These are phyloP conservation scores for Mamestra configurata DNA, from an alignment of 1,140 invertebrate species.

Conservation along the genomic window DNA sequence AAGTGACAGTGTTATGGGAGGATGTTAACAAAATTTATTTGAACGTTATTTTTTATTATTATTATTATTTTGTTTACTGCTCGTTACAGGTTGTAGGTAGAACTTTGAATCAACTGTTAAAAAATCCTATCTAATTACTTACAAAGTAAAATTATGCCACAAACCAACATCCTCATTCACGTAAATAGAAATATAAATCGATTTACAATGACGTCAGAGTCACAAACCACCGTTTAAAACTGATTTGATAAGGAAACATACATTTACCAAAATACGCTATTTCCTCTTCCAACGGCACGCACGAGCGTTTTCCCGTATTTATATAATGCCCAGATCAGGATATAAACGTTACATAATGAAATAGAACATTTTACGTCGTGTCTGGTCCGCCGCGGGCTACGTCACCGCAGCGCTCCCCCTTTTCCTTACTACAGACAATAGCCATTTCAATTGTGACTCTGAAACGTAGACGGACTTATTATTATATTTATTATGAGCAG, in stretches of 20 bases:
- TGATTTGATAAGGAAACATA: background rate
- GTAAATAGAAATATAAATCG: too few relatives aligned
- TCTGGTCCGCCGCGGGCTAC: slow-evolving; percentile 16
- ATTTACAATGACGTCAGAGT: background rate
- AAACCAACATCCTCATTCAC: too few relatives aligned
- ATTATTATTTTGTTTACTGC: too few relatives aligned
- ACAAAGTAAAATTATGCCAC: too few relatives aligned
- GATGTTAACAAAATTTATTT: too few relatives aligned
- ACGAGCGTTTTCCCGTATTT: background rate
- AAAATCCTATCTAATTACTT: too few relatives aligned
- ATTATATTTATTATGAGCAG: slow-evolving; percentile 14
- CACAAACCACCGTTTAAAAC: background rate
- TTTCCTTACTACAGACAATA: slow-evolving; percentile 28
- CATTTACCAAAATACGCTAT: background rate
- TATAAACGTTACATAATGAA: slow-evolving; percentile 15
- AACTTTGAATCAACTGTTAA: too few relatives aligned
- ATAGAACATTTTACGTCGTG: slow-evolving; percentile 28
- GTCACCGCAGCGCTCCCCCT: slow-evolving; percentile 4
- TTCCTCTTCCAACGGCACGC: background rate
- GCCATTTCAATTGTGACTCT: slow-evolving; percentile 31
- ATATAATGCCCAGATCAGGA: background rate
- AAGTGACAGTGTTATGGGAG: too few relatives aligned
- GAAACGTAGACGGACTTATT: slow-evolving; percentile 23
- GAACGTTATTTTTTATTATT: too few relatives aligned
- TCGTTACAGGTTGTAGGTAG: too few relatives aligned